Evolutionary conservation across 2,113 vertebrate genomes (phyloP), one percentile per base, ranked within the genome.

Genomic region (Gorilla gorilla): DNA sequence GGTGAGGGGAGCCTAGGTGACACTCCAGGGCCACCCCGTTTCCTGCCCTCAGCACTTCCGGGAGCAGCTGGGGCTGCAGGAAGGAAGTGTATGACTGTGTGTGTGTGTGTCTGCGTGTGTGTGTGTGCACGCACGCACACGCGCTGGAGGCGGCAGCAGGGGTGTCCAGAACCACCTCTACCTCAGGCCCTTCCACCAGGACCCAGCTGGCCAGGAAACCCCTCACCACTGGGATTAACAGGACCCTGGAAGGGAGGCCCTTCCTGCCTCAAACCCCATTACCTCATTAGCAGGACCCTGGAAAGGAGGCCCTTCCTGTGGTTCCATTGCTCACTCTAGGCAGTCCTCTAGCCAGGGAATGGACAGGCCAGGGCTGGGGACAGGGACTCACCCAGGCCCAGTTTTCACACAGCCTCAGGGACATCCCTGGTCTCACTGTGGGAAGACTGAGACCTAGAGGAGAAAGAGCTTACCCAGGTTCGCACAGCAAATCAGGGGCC

Each of bases 131-230:
- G 43, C 43, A 6, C 43, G 5, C 6, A 6, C 43, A 43, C 43
- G 1, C 16, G 50, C 3, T 50, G 50, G 50, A 50, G 50, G 50
- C 50, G 16, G 50, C 50, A 0, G 50, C 14, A 1, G 50, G 4
- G 32, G 40, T 35, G 70, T 82, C 10, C 68, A 48, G 12, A 38
- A 66, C 43, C 32, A 23, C 78, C 59, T 81, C 83, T 66, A 75
- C 30, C 97, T 55, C 48, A 23, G 59, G 25, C 17, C 76, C 70
- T 84, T 50, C 48, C 45, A 30, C 52, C 80, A 70, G 72, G 66
- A 30, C 50, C 38, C 82, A 96, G 96, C 78, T 95, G 96, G 87
- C 83, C 90, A 64, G 93, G 94, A 96, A 92, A 66, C 55, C n/a
- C 20, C 40, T 1, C 7, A 40, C 66, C 35, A 64, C 79, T 43